Percentiles rank a stretch among this genome's conserved stretches.
Conservation (phyloP, 1,140 invertebrate species). For the Hestina assimilis region DNA sequence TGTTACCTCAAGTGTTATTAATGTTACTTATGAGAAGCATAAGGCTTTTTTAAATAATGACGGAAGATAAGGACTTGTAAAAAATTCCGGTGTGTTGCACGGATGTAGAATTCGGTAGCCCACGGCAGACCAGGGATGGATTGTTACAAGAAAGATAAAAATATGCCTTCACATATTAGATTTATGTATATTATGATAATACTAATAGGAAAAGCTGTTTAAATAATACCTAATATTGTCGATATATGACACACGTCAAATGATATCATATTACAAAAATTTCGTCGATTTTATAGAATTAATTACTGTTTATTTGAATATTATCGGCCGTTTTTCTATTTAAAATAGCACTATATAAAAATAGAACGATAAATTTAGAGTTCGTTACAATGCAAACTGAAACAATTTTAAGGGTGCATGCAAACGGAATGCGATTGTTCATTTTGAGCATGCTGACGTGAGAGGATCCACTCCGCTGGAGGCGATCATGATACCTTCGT, state of each 20-base stretch:
- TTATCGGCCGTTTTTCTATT: too few species aligned
- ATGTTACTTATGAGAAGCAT: constrained; percentile 16
- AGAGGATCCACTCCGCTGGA: constrained; percentile 39
- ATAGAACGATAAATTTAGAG: neutral
- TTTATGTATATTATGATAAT: too few species aligned
- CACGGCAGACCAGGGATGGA: constrained; percentile 46
- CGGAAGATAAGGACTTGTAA: constrained; percentile 36
- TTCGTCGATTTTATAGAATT: too few species aligned
- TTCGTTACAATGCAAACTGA: constrained; percentile 1
- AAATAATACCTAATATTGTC: too few species aligned
- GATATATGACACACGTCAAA: too few species aligned
- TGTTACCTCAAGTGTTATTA: constrained; percentile 18
- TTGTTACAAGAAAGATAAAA: constrained; percentile 6
- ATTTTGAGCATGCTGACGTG: constrained; percentile 34
- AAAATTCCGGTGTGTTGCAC: constrained; percentile 34
- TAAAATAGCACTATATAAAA: too few species aligned
- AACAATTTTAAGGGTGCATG: constrained; percentile 30
- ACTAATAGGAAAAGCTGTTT: too few species aligned
- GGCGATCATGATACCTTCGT: constrained; percentile 43
- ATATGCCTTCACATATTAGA: neutral
- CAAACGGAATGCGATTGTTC: constrained; percentile 30
- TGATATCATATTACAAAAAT: too few species aligned
- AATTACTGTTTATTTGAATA: too few species aligned
- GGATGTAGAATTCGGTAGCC: constrained; percentile 57
- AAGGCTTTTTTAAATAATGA: constrained; percentile 40